These are phyloP conservation scores for Baronia brevicornis DNA, from an alignment of 2,888 invertebrate genomes.

Conservation along the genomic window DNA sequence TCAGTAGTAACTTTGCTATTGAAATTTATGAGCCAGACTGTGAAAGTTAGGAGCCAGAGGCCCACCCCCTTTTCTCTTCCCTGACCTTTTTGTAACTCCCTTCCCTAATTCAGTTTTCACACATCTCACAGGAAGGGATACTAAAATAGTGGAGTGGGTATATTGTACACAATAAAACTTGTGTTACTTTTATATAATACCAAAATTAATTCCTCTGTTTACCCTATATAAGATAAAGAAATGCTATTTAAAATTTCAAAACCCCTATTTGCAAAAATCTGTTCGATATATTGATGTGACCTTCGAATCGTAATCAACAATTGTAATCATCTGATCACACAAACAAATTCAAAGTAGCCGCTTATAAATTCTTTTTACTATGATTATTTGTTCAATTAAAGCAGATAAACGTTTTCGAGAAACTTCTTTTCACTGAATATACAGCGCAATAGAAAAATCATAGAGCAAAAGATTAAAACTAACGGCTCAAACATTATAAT, in stretches of 20 bases:
- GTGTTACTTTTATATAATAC: conserved; percentile 2
- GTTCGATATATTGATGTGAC: conserved; percentile 36
- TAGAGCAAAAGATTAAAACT: conserved; percentile 56
- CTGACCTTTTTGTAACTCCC: too few relatives aligned
- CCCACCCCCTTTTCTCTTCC: too few relatives aligned
- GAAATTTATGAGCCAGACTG: too few relatives aligned
- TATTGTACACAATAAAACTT: conserved; percentile 6
- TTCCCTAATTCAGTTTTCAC: too few relatives aligned
- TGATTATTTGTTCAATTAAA: conserved; percentile 20
- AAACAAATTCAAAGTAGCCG: conserved; percentile 37
- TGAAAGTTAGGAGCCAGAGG: too few relatives aligned
- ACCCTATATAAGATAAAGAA: conserved; percentile 15
- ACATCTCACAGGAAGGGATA: too few relatives aligned
- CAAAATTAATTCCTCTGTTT: conserved; percentile 1
- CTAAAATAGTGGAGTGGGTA: conserved; percentile 9
- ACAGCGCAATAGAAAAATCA: conserved; percentile 44
- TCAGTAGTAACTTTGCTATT: too few relatives aligned
- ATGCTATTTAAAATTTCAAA: conserved; percentile 20
- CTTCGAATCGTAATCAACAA: conserved; percentile 42
- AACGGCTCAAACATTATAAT: conserved; percentile 49
- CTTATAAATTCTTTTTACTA: conserved; percentile 25
- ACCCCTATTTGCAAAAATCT: conserved; percentile 29
- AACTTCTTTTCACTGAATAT: conserved; percentile 39
- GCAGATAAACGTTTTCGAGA: conserved; percentile 48
- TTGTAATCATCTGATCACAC: conserved; percentile 50